Evolutionary conservation across 2,888 invertebrate genomes (phyloP), one percentile per base, ranked within the genome.

Genomic region (Apodemia hepburni): DNA sequence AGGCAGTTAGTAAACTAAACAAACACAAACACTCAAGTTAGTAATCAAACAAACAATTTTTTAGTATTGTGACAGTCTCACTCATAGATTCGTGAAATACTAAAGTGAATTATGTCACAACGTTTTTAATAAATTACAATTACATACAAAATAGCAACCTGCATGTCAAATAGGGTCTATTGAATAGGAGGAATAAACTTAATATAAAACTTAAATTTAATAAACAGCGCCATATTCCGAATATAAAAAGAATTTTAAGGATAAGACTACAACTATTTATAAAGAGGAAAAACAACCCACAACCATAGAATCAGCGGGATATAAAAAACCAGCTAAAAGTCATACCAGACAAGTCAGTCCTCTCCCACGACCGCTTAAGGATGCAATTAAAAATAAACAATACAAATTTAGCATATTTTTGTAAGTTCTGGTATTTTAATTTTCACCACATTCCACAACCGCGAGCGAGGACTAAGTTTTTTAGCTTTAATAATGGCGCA

Each of bases 1-100:
- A 83, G 81, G 85, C 83, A 77, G 85, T 88, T 88, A 89, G 88
- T 89, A 61, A 60, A 45, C 38, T 61, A 61, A 62, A 64, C 63
- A 58, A 66, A 61, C 60, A 62, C 60, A 65, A 64, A 68, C 63
- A 61, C 63, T 65, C 64, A 68, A 68, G 61, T 57, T 57, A 57
- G 54, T 57, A 67, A 59, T 60, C 49, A 64, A 67, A 62, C 54
- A 27, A 51, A 33, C 9, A 33, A 61, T 62, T 51, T 65, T 66
- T 49, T 35, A 62, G 59, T 65, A 63, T 64, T 42, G 59, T 63
- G 62, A 45, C 45, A 58, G 58, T 62, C 58, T 62, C 58, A 62
- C 62, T 62, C 45, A 47, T 22, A 33, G 58, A 49, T 15, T 35
- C 22, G 29, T 49, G 27, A 59, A 47, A 49, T 8, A 47, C n/a